Percentiles rank a stretch among this genome's conserved stretches.
These are phyloP conservation scores for Lepidocyrtinus sp. DNA, from an alignment of 2,888 invertebrate genomes.

Conservation along the genomic window DNA sequence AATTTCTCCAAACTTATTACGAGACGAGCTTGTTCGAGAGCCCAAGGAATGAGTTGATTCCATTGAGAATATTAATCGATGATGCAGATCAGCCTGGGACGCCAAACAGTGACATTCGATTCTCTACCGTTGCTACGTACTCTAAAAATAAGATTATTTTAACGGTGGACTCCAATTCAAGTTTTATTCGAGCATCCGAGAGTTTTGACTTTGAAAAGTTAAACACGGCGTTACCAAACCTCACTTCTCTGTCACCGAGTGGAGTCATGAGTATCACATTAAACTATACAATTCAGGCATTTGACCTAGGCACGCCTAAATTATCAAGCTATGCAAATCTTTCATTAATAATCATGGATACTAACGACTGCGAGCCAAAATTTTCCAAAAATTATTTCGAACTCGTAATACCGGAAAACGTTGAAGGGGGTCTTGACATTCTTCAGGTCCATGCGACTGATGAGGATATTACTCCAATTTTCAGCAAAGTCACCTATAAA, in stretches of 20 bases:
- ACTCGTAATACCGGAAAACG: background rate
- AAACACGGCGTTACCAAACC: background rate
- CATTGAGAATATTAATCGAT: constrained; percentile 83
- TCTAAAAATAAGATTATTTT: background rate
- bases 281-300: background rate
- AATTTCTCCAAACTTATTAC: constrained; percentile 86
- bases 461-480: background rate
- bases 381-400: constrained; percentile 9
- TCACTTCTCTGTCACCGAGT: background rate
- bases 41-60: constrained; percentile 81
- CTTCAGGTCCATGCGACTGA: background rate
- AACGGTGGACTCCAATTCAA: background rate
- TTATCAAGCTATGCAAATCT: background rate
- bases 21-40: constrained; percentile 88
- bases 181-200: background rate
- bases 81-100: constrained; percentile 85
- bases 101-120: constrained; percentile 86
- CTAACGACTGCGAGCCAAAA: constrained; percentile 28
- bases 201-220: constrained; percentile 29
- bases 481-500: background rate
- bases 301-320: constrained; percentile 12
- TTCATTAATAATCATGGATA: constrained; percentile 5
- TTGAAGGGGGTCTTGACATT: background rate
- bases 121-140: constrained; percentile 77
- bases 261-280: background rate